A percentile compares a stretch with the other conserved stretches of the same genome.
Conservation (phyloP, 2,113 vertebrate genomes). For the Burhinus bistriatus region DNA sequence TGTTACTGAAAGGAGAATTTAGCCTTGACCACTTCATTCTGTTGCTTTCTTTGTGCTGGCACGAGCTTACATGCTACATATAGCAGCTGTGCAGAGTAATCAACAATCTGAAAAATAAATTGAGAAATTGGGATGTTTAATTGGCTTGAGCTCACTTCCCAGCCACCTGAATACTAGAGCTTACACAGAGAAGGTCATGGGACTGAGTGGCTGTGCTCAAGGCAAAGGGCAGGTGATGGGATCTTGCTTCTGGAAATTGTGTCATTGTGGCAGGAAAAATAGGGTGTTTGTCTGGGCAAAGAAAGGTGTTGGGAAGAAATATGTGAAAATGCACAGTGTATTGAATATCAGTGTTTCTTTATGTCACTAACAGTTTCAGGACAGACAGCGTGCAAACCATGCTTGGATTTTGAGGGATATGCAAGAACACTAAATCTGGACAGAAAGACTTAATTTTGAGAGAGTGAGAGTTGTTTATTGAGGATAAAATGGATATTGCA, state of each 20-base stretch:
- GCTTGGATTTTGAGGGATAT: neutral
- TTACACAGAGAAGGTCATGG: neutral
- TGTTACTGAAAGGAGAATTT: neutral
- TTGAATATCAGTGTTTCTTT: neutral
- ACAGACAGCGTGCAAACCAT: neutral
- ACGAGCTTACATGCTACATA: neutral
- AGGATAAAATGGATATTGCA: neutral
- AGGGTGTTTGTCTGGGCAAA: neutral
- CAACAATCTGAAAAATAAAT: neutral
- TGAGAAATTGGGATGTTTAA: neutral
- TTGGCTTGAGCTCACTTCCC: neutral
- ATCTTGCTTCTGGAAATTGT: neutral
- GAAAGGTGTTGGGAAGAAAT: neutral
- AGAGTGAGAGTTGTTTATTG: neutral
- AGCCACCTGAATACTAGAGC: neutral
- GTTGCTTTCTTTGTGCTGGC: neutral
- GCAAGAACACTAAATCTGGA: neutral
- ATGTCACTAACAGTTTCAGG: neutral
- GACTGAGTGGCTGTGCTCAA: neutral
- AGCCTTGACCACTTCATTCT: neutral
- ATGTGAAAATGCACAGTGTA: neutral
- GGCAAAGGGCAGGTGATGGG: neutral
- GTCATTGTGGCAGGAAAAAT: neutral
- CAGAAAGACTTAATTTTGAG: neutral
- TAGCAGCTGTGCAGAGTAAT: neutral